Conservation (phyloP, 35 echinoderm and acorn worm genomes). For the Heliocidaris tuberculata region DNA sequence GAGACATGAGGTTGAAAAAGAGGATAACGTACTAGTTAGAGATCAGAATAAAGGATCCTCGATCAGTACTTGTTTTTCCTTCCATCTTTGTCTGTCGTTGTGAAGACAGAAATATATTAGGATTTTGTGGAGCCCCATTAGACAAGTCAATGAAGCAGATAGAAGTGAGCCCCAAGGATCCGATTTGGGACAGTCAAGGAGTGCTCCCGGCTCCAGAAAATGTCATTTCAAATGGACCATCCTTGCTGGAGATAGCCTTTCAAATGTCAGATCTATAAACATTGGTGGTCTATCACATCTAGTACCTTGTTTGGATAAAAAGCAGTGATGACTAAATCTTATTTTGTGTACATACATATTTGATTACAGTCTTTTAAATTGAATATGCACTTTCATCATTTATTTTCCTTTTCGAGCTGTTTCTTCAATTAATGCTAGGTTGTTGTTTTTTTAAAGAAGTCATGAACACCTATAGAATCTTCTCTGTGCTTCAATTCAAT, state of each 20-base stretch:
- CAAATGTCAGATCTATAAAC: neutral
- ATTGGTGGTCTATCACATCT: neutral
- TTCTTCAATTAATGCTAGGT: neutral
- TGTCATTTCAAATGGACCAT: conserved; percentile 9
- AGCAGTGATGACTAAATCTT: neutral
- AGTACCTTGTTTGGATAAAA: neutral
- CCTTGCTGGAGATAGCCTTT: neutral
- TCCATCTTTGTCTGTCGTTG: neutral
- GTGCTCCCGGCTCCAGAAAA: neutral
- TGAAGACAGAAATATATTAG: neutral
- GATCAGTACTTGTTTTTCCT: neutral
- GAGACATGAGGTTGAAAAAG: neutral
- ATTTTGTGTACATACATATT: neutral
- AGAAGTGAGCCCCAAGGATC: neutral
- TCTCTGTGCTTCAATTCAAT: neutral
- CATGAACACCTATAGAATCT: neutral
- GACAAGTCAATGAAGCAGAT: neutral
- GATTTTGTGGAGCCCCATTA: neutral
- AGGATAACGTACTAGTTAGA: neutral
- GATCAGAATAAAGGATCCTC: neutral
- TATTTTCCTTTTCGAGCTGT: neutral
- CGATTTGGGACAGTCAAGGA: neutral
- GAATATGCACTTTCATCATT: neutral
- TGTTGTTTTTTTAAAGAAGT: neutral
- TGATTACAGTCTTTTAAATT: neutral